Evolutionary conservation across 2,888 invertebrate genomes (phyloP), one percentile per base, ranked within the genome.

Genomic region (Alentia gelatinosa): DNA sequence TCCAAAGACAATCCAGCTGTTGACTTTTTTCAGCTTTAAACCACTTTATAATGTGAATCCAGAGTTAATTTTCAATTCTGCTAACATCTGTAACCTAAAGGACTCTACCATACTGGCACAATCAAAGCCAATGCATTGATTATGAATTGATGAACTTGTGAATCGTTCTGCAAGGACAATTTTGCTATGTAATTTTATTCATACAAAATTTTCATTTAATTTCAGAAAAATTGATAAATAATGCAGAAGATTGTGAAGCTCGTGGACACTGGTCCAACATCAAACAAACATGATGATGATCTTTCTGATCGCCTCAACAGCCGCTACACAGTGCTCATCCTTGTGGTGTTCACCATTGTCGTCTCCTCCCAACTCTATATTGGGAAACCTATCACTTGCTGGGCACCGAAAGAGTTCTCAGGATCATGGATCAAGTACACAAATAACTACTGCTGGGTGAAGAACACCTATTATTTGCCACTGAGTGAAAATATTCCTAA

Each of bases 401-500:
- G 91, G 91, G 89, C 89, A 5, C 91, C 91, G n/a, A 90, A 88
- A 26, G 89, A 91, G 39, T 91, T 91, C 89, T 37, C 89, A 12
- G 89, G 91, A n/a, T 40, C 40, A 30, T 91, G 91, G 63, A 91
- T 33, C 33, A 92, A 90, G 47, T 92, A 84, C 68, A 89, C 91
- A 15, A 92, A 92, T 74, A 86, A 47, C 19, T 91, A 89, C 90
- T 91, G 91, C 89, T 91, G 91, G 91, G 92, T 92, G 75, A 90
- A 90, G 33, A 92, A 92, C 83, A 92, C 92, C 19, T 92, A 92
- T 89, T 91, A 75, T 33, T 84, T 92, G 30, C 91, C 92, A 37
- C 90, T 89, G 23, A 50, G 91, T n/a, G 91, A 92, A 12, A 83
- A 92, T 9, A 91, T 92, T 50, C 92, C 92, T 23, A 68, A 89